Evolutionary conservation across 2,113 vertebrate genomes (phyloP).

Genomic region (Planiliza haematocheilus): DNA sequence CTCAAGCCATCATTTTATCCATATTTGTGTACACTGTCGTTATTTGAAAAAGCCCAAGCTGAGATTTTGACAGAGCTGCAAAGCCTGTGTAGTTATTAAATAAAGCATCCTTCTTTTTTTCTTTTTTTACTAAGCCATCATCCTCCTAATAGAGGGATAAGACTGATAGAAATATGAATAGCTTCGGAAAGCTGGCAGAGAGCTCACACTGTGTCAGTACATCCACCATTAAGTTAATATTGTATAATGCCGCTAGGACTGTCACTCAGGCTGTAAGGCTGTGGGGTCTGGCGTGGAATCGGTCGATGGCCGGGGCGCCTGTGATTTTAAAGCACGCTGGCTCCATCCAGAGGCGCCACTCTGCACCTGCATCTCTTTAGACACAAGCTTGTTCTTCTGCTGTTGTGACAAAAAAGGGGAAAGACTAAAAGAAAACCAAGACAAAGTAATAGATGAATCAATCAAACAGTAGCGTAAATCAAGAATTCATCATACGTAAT

Average conservation of each 20-base stretch:
- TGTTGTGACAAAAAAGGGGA: not conserved
- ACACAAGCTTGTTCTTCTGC: not conserved
- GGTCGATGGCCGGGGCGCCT: not conserved
- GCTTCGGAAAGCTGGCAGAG: slow-evolving; percentile 31
- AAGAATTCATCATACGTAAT: too few species aligned
- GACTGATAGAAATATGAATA: slow-evolving; percentile 47
- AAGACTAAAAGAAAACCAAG: too few species aligned
- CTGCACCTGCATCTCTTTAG: slow-evolving; percentile 34
- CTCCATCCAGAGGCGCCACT: slow-evolving; percentile 64
- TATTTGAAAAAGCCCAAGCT: not conserved
- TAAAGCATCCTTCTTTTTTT: not conserved
- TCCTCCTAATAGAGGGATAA: slow-evolving; percentile 37
- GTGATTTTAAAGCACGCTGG: slow-evolving; percentile 71
- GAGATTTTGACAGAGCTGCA: slow-evolving; percentile 24
- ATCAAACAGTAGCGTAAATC: too few species aligned
- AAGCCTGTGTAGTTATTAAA: not conserved
- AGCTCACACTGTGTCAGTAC: slow-evolving; percentile 48
- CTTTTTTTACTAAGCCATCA: slow-evolving; percentile 19
- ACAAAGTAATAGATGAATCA: too few species aligned
- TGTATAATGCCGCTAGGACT: slow-evolving; percentile 46
- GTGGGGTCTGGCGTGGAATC: slow-evolving; percentile 16
- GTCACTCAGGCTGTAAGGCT: slow-evolving; percentile 37
- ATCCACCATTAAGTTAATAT: slow-evolving; percentile 56
- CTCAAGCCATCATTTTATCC: not conserved
- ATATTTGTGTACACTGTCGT: not conserved